These are phyloP conservation scores for Chunga burmeisteri DNA, from an alignment of 2,113 vertebrate species.

Conservation along the genomic window DNA sequence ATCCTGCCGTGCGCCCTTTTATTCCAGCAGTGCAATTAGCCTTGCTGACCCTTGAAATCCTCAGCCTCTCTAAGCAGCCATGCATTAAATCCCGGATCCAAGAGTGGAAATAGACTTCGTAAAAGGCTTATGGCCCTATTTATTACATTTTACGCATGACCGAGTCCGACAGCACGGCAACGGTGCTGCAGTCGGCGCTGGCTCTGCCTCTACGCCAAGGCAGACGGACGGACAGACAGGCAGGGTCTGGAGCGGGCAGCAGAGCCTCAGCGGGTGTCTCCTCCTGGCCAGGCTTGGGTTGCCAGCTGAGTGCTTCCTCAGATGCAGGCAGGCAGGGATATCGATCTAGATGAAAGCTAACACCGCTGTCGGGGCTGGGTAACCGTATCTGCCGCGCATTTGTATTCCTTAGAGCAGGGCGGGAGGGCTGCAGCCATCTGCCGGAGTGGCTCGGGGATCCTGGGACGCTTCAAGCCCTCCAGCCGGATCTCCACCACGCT, in stretches of 20 bases:
- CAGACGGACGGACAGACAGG: neutral
- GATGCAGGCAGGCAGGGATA: constrained; percentile 24
- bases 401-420: constrained; percentile 33
- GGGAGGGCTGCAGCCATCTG: constrained; percentile 49
- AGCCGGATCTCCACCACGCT: fast-evolving
- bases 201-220: neutral
- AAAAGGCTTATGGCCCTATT: constrained; percentile 75
- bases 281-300: neutral
- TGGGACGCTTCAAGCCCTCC: neutral
- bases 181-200: neutral
- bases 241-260: neutral
- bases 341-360: constrained; percentile 55
- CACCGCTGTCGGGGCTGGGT: neutral
- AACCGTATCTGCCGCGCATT: constrained; percentile 22
- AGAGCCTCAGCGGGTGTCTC: neutral
- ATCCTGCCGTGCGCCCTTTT: neutral
- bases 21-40: constrained; percentile 76
- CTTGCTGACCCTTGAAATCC: constrained; percentile 73
- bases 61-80: constrained; percentile 72
- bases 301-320: neutral
- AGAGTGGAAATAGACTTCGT: constrained; percentile 78
- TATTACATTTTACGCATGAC: constrained; percentile 69
- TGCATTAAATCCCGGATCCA: constrained; percentile 77
- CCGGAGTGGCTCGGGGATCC: neutral
- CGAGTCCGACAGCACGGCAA: neutral